Evolutionary conservation across 2,113 vertebrate genomes (phyloP), one percentile per base, ranked within the genome.

Genomic region (Vanacampus margaritifer): DNA sequence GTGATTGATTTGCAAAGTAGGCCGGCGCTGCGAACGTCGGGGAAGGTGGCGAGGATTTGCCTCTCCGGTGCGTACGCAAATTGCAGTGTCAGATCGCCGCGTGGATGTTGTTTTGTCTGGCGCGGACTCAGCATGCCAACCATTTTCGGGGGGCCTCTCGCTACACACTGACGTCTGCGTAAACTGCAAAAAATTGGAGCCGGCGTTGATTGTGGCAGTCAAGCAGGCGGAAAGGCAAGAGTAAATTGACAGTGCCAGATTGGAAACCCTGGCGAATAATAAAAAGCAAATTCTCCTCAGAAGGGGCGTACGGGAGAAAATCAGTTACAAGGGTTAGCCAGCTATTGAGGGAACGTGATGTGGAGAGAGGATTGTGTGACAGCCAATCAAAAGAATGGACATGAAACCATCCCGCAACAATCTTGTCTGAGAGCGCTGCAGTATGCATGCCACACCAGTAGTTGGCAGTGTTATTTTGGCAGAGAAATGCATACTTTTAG

Each of bases 1-100:
- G 86, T 88, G 87, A 87, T 87, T 89, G 85, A 90, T 90, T 89
- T 86, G 81, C 86, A 90, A 89, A 91, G 87, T 87, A 87, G 86
- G 81, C 78, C 86, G 86, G 84, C 85, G 81, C 81, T 87, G 79
- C 74, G 84, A 86, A 90, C 79, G 71, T 84, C 86, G 89, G 83
- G 77, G 86, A 87, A 86, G 84, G 86, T 82, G 84, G 84, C 78
- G 62, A 77, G 79, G 82, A 86, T 87, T 89, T 87, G 84, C 75
- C 69, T 78, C 74, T 75, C 32, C 12, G 76, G 76, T 84, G 85
- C 82, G 79, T 83, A 79, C 86, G 81, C 78, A 84, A 85, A 89
- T 84, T 84, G 89, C 83, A 78, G 85, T 84, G 86, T 89, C 87
- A 87, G 81, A 84, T 74, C 78, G 78, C 76, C 32, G 66, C 36